Evolutionary conservation across 1,140 invertebrate species (phyloP).

Genomic region (Anthonomus grandis): DNA sequence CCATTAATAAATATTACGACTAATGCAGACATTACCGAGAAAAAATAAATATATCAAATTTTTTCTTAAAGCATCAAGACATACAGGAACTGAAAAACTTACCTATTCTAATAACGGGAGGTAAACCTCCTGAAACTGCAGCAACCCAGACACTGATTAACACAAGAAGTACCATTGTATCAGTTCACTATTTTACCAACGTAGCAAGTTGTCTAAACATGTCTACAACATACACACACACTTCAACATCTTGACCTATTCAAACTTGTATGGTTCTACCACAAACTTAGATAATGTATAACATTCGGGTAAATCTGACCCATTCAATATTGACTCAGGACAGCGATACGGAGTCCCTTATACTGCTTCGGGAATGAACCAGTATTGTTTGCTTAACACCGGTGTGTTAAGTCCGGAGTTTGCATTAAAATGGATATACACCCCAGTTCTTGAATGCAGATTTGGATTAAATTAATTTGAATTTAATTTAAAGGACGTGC

Average conservation of each 20-base stretch:
- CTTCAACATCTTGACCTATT: background rate
- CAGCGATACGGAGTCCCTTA: no score
- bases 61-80: no score
- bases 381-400: background rate
- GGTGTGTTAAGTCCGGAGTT: background rate
- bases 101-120: conserved; percentile 67
- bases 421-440: background rate
- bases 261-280: background rate
- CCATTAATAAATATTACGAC: no score
- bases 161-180: conserved; percentile 20
- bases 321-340: conserved; percentile 1
- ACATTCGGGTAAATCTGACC: background rate
- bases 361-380: background rate
- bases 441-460: no score
- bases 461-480: no score
- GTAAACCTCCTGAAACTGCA: conserved; percentile 51
- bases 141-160: conserved; percentile 42
- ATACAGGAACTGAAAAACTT: no score
- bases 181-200: conserved; percentile 16
- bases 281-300: no score
- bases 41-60: no score
- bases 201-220: conserved; percentile 7
- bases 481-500: no score
- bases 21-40: no score
- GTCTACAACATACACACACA: conserved; percentile 8